Base-by-base conservation (phyloP, 2,888 invertebrate genomes). In the Sipha maydis region DNA sequence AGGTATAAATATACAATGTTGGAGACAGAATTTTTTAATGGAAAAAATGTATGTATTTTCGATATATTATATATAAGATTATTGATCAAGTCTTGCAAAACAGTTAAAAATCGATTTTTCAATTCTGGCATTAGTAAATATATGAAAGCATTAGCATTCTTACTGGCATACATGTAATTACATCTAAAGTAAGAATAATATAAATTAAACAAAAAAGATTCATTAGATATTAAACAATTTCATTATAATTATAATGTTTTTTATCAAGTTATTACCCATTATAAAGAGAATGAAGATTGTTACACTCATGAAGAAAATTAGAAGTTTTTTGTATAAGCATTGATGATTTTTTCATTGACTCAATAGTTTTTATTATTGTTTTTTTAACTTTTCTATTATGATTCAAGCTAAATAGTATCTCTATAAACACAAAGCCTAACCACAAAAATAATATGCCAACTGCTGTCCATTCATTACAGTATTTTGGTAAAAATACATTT, bases 81-180 rank as follows among this genome's bases (percentile, higher is more conserved):
- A 67, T 88, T 48, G n/a, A 88, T 88, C 14, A 88, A 82, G n/a
- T 82, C 75, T 69, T 88, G 80, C 25, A 82, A 17, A 5, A 67
- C 31, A 31, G 31, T 76, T 67, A 82, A 31, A 61, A 88, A 61
- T 48, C 67, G 3, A n/a, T 0, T 25, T 82, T 82, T 88, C 34
- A 88, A 82, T 25, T 88, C 88, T 31, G 88, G 88, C 88, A 88
- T 88, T 48, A 82, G 17, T 76, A 88, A 82, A 31, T 82, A 88
- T 9, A 28, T 61, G 28, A 82, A 88, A 11, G 28, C 0, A 79
- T 86, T 56, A n/a, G 34, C 17, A 75, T 88, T 88, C 38, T 79
- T 86, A 41, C 21, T 71, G 1, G 28, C 17, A 80, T 48, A 38
- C n/a, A n/a, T 34, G 9, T 54, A 69, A 85, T n/a, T 34, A 34